phyloP scores from a whole-genome alignment of 2,113 vertebrate genomes.

The Microtus richardsoni region DNA sequence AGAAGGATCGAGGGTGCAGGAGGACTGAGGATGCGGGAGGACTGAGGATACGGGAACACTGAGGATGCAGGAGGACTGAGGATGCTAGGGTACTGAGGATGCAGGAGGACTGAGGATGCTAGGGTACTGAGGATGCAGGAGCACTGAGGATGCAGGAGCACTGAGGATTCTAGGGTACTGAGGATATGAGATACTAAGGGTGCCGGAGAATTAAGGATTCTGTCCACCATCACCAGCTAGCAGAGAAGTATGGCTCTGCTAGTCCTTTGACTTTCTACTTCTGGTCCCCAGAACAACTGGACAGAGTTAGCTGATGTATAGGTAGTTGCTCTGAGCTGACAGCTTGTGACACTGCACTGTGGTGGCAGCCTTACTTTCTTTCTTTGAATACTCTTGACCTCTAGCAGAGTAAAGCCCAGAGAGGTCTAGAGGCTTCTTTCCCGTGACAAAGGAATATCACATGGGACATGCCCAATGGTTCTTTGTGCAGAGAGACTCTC shows the following conservation, averaged over 20 bases:
- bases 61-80: no score
- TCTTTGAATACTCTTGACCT: not conserved
- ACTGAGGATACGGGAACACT: not conserved
- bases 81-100: not conserved
- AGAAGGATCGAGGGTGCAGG: not conserved
- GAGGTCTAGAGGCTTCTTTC: not conserved
- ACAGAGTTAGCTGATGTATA: not conserved
- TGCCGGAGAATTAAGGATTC: not conserved
- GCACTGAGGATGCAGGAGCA: not conserved
- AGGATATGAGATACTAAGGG: not conserved
- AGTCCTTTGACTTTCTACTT: not conserved
- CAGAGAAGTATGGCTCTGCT: not conserved
- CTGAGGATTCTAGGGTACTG: not conserved
- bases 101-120: not conserved
- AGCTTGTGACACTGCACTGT: fast-evolving
- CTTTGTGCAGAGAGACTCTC: not conserved
- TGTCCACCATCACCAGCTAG: not conserved
- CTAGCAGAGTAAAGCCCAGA: not conserved
- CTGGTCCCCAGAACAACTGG: not conserved
- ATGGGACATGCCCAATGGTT: fast-evolving
- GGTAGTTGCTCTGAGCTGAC: not conserved
- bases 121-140: fast-evolving
- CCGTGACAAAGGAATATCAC: fast-evolving
- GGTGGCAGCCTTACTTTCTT: fast-evolving
- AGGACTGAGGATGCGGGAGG: no score